phyloP scores from a whole-genome alignment of 23 tunicate genomes.

The Styela clava region DNA sequence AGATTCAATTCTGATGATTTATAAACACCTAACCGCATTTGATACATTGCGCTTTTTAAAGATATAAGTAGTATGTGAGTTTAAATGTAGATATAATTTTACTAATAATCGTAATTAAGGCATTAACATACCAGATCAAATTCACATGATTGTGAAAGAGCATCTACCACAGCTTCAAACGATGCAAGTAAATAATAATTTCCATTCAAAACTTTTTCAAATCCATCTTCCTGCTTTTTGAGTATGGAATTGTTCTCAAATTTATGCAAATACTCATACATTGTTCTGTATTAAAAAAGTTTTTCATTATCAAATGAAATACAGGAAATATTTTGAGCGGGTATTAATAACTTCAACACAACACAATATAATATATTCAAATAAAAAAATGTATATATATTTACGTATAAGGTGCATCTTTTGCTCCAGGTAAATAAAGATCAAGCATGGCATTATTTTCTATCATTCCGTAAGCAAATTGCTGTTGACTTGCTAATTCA shows the following conservation, averaged over 20 bases:
- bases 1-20: too few relatives aligned
- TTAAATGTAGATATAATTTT: too few relatives aligned
- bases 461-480: conserved; percentile 56
- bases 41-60: too few relatives aligned
- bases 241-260: conserved; percentile 31
- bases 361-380: too few relatives aligned
- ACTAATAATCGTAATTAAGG: too few relatives aligned
- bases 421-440: conserved; percentile 48
- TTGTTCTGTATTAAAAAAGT: conserved; percentile 14
- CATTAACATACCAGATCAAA: conserved; percentile 38
- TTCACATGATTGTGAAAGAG: conserved; percentile 38
- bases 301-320: too few relatives aligned
- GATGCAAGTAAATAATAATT: conserved; percentile 38
- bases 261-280: conserved; percentile 39
- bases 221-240: conserved; percentile 33
- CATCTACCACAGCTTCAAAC: conserved; percentile 51
- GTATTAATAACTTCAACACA: too few relatives aligned
- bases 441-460: conserved; percentile 39
- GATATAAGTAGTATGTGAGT: too few relatives aligned
- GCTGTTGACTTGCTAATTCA: conserved; percentile 43
- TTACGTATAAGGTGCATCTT: conserved; percentile 57
- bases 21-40: too few relatives aligned
- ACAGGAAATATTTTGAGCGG: too few relatives aligned
- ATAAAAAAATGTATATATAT: too few relatives aligned
- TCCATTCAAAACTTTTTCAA: conserved; percentile 27